Conservation (phyloP, 2,113 vertebrate species). For the Anser brachyrhynchus region DNA sequence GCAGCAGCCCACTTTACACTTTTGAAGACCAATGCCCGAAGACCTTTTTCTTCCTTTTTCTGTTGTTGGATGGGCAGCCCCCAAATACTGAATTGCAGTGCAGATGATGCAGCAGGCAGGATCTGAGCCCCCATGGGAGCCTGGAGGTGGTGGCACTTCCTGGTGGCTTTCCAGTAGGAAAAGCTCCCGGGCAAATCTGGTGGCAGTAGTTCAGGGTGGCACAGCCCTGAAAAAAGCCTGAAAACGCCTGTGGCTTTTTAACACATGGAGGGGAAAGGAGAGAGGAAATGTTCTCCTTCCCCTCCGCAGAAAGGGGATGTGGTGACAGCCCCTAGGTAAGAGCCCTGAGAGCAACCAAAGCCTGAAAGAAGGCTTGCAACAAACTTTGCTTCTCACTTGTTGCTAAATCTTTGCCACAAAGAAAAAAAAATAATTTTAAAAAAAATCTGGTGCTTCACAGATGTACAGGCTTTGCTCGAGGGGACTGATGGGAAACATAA, state of each 20-base stretch:
- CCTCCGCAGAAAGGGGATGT: neutral
- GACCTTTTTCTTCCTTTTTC: neutral
- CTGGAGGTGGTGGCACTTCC: neutral
- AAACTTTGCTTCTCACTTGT: neutral
- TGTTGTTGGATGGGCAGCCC: neutral
- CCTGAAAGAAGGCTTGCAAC: neutral
- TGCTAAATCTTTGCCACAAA: neutral
- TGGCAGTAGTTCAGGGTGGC: rapidly evolving
- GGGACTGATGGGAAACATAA: neutral
- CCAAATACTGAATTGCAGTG: neutral
- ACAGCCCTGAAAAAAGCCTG: neutral
- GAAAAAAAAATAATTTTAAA: neutral
- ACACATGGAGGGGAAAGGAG: neutral
- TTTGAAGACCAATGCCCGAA: neutral
- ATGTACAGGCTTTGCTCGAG: neutral
- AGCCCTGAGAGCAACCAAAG: neutral
- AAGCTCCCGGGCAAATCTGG: neutral
- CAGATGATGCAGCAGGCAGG: neutral
- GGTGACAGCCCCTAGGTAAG: neutral
- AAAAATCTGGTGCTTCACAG: neutral
- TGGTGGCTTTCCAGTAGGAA: neutral
- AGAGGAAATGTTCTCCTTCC: neutral
- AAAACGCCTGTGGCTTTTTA: neutral
- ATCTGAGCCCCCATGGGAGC: rapidly evolving
- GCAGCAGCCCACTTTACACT: neutral